Evolutionary conservation across 2,113 vertebrate species (phyloP).

Genomic region (Gobiocypris rarus): DNA sequence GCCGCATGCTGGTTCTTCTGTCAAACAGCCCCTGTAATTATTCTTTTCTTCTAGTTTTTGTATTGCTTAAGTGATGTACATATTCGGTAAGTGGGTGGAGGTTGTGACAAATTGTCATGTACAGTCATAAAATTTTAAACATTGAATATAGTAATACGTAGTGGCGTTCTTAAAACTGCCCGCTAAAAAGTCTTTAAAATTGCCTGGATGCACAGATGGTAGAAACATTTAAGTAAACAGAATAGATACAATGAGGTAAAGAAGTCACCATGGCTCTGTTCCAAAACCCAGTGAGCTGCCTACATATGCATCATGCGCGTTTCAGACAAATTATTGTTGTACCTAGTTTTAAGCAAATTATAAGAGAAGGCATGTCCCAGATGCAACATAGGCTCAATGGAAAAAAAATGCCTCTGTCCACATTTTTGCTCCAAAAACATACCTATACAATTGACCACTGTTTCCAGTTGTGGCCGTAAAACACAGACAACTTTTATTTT

Average conservation of each 20-base stretch:
- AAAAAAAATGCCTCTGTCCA: not conserved
- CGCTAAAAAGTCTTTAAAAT: not conserved
- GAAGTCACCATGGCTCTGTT: not conserved
- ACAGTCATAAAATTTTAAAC: not conserved
- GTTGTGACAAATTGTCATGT: not conserved
- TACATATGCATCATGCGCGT: not conserved
- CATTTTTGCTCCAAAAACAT: not conserved
- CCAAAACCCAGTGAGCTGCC: not conserved
- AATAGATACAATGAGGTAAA: not conserved
- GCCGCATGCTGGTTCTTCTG: not conserved
- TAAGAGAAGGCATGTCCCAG: not conserved
- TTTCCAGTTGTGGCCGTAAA: not conserved
- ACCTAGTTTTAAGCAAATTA: not conserved
- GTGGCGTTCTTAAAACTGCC: not conserved
- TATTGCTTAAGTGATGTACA: not conserved
- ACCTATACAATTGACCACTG: no score
- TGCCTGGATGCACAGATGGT: not conserved
- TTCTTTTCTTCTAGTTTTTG: constrained; percentile 1
- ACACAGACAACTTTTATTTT: no score
- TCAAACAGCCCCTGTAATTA: constrained; percentile 3
- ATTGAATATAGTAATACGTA: not conserved
- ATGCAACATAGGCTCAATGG: not conserved
- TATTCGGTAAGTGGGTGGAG: not conserved
- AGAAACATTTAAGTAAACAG: not conserved
- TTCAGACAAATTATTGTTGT: not conserved